Conservation (phyloP, 2,888 invertebrate genomes). For the Buathra laborator region DNA sequence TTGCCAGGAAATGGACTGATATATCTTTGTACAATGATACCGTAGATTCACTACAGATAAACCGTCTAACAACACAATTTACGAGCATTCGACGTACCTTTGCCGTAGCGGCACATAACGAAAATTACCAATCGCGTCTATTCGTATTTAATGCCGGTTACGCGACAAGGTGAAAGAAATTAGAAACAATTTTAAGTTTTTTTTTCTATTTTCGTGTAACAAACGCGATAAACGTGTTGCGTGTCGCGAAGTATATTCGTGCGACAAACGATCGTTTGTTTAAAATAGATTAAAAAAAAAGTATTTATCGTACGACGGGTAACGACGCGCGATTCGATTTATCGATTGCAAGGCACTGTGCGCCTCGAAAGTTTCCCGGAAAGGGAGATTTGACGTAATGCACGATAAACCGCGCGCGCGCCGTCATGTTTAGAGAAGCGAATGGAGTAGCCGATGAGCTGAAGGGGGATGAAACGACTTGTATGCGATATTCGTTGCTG, state of each 20-base stretch:
- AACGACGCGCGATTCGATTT: neutral
- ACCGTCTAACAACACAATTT: conserved; percentile 27
- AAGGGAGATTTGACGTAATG: neutral
- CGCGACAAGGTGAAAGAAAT: neutral
- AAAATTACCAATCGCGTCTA: neutral
- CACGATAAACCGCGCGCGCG: neutral
- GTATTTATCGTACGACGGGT: neutral
- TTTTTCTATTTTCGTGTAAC: neutral
- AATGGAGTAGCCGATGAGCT: neutral
- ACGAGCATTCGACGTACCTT: conserved; percentile 4
- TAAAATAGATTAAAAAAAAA: neutral
- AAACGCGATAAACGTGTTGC: neutral
- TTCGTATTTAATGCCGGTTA: neutral
- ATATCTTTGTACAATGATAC: conserved; percentile 3
- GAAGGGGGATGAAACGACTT: neutral
- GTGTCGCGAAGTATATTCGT: neutral
- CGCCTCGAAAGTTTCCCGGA: neutral
- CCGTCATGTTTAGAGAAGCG: neutral
- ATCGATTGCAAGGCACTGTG: neutral
- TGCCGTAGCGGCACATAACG: neutral
- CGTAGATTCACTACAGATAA: conserved; percentile 25
- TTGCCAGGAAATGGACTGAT: conserved; percentile 30
- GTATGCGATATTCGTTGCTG: conserved; percentile 2
- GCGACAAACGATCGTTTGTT: neutral
- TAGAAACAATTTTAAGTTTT: neutral